Evolutionary conservation across 2,797 vertebrate species (phyloP).

Genomic region (Molossus molossus): DNA sequence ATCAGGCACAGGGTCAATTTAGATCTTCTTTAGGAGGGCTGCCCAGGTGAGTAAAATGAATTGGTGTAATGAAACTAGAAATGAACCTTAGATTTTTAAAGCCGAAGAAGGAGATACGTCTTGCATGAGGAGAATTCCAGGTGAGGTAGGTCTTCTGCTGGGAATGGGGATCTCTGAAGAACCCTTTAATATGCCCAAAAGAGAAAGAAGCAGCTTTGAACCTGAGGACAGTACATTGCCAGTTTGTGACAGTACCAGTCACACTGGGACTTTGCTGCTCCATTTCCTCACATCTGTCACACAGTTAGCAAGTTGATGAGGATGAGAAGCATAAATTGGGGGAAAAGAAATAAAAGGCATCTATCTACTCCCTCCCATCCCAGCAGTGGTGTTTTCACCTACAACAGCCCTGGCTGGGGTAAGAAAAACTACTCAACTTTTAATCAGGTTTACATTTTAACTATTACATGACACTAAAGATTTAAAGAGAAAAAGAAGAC

Average conservation of each 20-base stretch:
- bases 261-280: neutral
- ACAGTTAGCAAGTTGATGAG: neutral
- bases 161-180: neutral
- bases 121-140: neutral
- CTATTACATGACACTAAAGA: neutral
- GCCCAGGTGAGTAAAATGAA: neutral
- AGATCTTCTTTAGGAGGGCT: neutral
- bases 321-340: neutral
- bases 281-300: neutral
- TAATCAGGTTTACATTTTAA: neutral
- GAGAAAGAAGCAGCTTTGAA: neutral
- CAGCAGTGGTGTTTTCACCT: neutral
- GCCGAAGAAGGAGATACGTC: neutral
- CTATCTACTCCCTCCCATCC: neutral
- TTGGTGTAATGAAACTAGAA: neutral
- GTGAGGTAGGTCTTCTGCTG: neutral
- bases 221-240: neutral
- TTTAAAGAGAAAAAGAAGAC: neutral
- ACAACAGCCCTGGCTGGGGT: neutral
- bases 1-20: neutral
- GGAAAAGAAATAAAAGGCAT: neutral
- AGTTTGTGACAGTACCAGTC: neutral
- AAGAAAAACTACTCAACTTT: neutral
- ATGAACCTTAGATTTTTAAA: neutral
- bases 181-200: neutral